phyloP scores from a whole-genome alignment of 1,140 invertebrate species.

The Panagrolaimus sp. region DNA sequence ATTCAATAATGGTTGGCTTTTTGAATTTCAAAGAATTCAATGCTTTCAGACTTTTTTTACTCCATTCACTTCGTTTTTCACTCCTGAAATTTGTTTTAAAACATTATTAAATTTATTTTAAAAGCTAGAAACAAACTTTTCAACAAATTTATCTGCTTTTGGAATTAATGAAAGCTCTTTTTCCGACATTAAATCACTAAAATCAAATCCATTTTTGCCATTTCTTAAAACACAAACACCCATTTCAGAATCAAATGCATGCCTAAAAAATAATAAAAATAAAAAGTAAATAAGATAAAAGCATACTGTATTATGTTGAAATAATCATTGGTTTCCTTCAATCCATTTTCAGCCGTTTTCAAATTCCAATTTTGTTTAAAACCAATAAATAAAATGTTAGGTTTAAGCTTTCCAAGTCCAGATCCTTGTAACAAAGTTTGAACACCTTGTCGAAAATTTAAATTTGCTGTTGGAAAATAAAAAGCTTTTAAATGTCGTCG shows the following conservation, averaged over 20 bases:
- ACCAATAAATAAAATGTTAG: conserved; percentile 86
- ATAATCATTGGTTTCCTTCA: conserved; percentile 71
- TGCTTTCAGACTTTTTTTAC: no score
- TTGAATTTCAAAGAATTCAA: no score
- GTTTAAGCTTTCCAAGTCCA: conserved; percentile 81
- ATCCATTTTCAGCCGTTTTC: conserved; percentile 66
- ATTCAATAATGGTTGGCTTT: neutral
- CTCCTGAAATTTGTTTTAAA: no score
- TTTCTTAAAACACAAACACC: conserved; percentile 76
- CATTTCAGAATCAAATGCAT: conserved; percentile 82
- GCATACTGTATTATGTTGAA: conserved; percentile 86
- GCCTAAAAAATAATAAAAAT: conserved; percentile 64
- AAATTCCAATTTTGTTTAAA: conserved; percentile 83
- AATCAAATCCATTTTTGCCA: conserved; percentile 39
- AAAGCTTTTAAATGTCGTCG: conserved; percentile 32
- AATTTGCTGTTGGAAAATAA: conserved; percentile 20
- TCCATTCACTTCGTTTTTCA: no score
- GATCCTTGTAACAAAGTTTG: conserved; percentile 59
- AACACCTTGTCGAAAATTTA: conserved; percentile 21
- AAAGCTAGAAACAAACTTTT: no score
- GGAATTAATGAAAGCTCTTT: neutral
- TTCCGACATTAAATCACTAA: conserved; percentile 34
- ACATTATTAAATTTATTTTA: no score
- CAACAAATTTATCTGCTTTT: no score
- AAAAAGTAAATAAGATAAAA: neutral